These are phyloP conservation scores for Neoscelio sp. DNA, from an alignment of 2,888 invertebrate genomes.

Conservation along the genomic window DNA sequence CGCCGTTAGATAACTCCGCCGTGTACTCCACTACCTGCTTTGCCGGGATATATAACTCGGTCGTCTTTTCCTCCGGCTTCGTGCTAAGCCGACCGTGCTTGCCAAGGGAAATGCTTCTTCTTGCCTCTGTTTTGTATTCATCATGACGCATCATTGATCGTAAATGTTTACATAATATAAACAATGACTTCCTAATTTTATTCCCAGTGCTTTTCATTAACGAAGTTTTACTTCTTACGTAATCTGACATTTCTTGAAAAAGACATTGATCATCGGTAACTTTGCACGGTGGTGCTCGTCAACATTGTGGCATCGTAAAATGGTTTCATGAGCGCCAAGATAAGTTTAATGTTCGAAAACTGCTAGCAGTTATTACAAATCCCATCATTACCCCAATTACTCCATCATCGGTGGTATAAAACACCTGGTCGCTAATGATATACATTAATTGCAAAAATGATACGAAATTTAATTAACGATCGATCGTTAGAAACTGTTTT, in stretches of 20 bases:
- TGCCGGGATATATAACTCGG: slow-evolving; percentile 51
- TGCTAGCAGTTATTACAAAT: neutral
- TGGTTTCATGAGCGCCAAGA: neutral
- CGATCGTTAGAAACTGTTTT: no score
- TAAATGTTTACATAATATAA: slow-evolving; percentile 9
- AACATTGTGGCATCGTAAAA: slow-evolving; percentile 8
- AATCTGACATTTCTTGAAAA: neutral
- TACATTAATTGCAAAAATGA: no score
- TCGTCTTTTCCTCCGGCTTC: slow-evolving; percentile 65
- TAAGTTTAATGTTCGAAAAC: slow-evolving; percentile 19
- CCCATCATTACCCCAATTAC: slow-evolving; percentile 1
- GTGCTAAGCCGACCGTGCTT: slow-evolving; percentile 42
- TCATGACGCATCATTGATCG: slow-evolving; percentile 19
- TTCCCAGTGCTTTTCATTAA: no score
- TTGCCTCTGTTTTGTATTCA: slow-evolving; percentile 26
- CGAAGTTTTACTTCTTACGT: neutral
- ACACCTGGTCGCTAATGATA: neutral
- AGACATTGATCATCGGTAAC: slow-evolving; percentile 10
- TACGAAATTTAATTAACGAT: no score
- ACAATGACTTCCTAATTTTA: no score
- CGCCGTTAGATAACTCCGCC: slow-evolving; percentile 41
- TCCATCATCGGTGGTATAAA: slow-evolving; percentile 1
- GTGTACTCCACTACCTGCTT: slow-evolving; percentile 65
- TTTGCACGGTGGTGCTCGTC: neutral
- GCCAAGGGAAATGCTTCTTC: slow-evolving; percentile 21